phyloP scores from a whole-genome alignment of 2,113 vertebrate species.

The Anolis carolinensis region DNA sequence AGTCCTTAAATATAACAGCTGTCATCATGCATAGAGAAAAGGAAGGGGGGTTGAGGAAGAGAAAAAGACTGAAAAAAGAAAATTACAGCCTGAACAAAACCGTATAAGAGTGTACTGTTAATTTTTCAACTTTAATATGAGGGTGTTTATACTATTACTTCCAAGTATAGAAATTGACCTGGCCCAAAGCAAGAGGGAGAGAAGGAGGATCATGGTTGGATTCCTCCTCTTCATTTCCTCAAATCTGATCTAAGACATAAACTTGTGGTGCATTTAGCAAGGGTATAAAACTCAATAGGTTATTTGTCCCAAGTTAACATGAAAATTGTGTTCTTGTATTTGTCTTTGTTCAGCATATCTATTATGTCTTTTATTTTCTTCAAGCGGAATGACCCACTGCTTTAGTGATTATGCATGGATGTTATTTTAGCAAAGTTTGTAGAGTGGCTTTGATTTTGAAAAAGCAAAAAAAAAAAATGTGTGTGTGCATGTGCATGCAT shows the following conservation, averaged over 20 bases:
- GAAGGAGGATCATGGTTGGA: not conserved
- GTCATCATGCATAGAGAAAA: not conserved
- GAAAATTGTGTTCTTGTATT: not conserved
- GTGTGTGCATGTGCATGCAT: too few relatives aligned
- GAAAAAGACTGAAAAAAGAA: not conserved
- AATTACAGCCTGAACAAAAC: not conserved
- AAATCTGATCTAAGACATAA: not conserved
- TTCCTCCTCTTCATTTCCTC: not conserved
- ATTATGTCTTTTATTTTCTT: not conserved
- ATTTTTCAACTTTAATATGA: not conserved
- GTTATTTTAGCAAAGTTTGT: not conserved
- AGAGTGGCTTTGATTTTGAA: not conserved
- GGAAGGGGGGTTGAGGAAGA: not conserved
- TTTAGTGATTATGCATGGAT: not conserved
- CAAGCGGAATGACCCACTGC: not conserved
- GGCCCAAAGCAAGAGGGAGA: not conserved
- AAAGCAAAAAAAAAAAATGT: not conserved
- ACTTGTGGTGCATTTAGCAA: not conserved
- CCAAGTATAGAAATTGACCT: not conserved
- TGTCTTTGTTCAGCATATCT: not conserved
- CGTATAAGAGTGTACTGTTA: not conserved
- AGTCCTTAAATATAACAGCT: conserved; percentile 31
- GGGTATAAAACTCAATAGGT: not conserved
- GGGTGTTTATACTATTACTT: not conserved
- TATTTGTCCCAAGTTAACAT: not conserved